These are phyloP conservation scores for Diphyllodes magnificus DNA, from an alignment of 2,113 vertebrate species.

Conservation along the genomic window DNA sequence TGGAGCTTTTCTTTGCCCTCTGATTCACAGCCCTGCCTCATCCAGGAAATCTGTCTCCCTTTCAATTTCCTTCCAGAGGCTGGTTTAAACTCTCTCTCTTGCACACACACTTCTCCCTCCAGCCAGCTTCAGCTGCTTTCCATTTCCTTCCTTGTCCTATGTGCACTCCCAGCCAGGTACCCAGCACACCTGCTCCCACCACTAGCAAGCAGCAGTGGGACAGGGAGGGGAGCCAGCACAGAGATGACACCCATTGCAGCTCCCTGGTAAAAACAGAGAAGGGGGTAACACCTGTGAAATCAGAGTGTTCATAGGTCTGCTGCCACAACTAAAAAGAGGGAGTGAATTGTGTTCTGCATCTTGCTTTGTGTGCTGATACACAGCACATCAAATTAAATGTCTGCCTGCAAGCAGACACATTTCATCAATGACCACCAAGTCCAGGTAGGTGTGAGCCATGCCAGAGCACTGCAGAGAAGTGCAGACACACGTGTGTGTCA, in stretches of 20 bases:
- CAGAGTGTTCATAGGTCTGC: background rate
- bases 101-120: background rate
- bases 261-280: background rate
- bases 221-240: background rate
- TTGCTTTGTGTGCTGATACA: background rate
- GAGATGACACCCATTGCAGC: background rate
- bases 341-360: background rate
- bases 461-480: background rate
- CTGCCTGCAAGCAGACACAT: background rate
- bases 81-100: background rate
- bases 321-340: background rate
- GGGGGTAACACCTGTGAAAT: background rate
- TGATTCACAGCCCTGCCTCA: background rate
- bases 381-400: background rate
- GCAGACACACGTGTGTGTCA: background rate
- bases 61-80: background rate
- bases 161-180: background rate
- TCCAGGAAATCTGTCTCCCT: slow-evolving; percentile 24
- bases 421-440: background rate
- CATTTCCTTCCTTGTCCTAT: background rate
- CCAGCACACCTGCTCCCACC: background rate
- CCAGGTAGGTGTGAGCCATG: background rate
- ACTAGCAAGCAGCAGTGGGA: background rate
- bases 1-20: background rate
- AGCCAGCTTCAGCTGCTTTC: slow-evolving; percentile 23